Conservation (phyloP, 2,113 vertebrate genomes). For the Carassius auratus region DNA sequence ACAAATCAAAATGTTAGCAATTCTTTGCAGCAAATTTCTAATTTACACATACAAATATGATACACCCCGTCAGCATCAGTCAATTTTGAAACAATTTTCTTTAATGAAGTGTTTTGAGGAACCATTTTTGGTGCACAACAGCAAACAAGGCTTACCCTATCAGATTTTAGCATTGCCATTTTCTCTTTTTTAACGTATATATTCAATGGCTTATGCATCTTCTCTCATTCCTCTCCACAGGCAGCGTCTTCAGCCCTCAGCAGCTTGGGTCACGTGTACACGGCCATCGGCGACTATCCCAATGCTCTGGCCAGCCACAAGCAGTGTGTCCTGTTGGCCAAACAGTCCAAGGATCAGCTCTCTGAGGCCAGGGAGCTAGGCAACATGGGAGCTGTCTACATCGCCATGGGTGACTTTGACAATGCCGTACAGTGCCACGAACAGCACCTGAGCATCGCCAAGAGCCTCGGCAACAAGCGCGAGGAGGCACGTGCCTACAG, state of each 20-base stretch:
- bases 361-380: constrained; percentile 95
- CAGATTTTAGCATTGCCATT: neutral
- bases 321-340: constrained; percentile 95
- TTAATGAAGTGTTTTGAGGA: neutral
- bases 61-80: neutral
- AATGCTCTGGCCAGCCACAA: constrained; percentile 97
- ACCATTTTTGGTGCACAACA: neutral
- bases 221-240: neutral
- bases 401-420: constrained; percentile 98
- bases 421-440: constrained; percentile 96
- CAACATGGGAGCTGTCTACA: constrained; percentile 99
- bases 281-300: constrained; percentile 97
- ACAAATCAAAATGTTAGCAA: too few relatives aligned
- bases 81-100: neutral
- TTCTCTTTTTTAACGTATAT: neutral
- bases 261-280: constrained; percentile 98
- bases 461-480: constrained; percentile 88
- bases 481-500: constrained; percentile 98
- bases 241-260: constrained; percentile 93
- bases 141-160: neutral
- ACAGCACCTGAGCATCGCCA: constrained; percentile 92
- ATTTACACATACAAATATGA: too few relatives aligned
- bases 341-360: constrained; percentile 96
- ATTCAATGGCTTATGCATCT: neutral
- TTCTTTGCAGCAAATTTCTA: too few relatives aligned